phyloP scores from a whole-genome alignment of 2,113 vertebrate genomes.

The Halcyon senegalensis region DNA sequence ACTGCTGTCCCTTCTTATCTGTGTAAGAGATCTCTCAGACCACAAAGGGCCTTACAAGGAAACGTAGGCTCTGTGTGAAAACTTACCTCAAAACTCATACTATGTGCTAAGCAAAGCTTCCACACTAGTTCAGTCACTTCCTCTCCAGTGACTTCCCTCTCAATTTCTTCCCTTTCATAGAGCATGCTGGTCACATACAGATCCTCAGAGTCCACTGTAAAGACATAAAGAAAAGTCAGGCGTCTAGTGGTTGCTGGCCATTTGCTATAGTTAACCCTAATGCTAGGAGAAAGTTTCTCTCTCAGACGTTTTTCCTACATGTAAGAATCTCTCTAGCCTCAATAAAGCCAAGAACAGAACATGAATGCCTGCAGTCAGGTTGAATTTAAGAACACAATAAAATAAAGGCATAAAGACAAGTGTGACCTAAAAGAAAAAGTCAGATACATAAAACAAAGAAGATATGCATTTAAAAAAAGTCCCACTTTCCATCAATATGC shows the following conservation, averaged over 20 bases:
- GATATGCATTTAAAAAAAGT: not conserved
- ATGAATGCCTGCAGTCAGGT: not conserved
- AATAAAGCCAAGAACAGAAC: not conserved
- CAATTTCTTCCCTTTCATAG: conserved; percentile 43
- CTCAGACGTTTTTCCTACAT: not conserved
- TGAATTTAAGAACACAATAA: not conserved
- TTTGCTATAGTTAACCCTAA: not conserved
- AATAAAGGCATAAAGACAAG: not conserved
- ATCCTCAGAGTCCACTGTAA: not conserved
- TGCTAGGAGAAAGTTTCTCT: not conserved
- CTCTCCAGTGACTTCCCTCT: not conserved
- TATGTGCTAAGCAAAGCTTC: conserved; percentile 58
- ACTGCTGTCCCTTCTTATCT: not conserved
- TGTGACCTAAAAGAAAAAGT: not conserved
- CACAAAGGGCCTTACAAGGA: not conserved
- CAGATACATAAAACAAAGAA: not conserved
- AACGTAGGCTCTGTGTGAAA: not conserved
- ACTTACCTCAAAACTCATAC: conserved; percentile 62
- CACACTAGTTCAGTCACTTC: conserved; percentile 11
- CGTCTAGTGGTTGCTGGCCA: not conserved
- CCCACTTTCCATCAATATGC: not conserved
- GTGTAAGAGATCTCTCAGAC: not conserved
- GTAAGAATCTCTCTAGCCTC: not conserved
- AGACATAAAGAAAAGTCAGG: not conserved
- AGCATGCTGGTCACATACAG: conserved; percentile 48